Evolutionary conservation across 92 coral and sea anemone genomes (phyloP).

Genomic region (Ricordea florida): DNA sequence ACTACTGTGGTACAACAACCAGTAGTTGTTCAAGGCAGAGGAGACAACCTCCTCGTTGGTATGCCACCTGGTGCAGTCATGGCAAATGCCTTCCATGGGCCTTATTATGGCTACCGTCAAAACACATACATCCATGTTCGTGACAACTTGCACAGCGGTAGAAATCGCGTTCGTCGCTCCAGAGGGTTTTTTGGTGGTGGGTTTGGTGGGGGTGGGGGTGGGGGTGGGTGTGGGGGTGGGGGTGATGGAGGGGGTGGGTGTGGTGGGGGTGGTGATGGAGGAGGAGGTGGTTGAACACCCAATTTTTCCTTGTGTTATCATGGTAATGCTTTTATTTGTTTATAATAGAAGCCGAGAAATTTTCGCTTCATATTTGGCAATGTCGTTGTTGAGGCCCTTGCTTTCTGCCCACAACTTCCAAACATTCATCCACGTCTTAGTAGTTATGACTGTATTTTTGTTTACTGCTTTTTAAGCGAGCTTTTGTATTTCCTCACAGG

Average conservation of each 20-base stretch:
- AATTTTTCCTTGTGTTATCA: neutral
- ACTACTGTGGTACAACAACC: slow-evolving; percentile 75
- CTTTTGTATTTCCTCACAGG: too few species aligned
- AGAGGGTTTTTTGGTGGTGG: slow-evolving; percentile 67
- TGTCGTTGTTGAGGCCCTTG: too few species aligned
- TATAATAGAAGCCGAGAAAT: too few species aligned
- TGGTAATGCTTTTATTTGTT: too few species aligned
- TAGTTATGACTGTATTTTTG: too few species aligned
- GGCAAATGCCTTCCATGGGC: slow-evolving; percentile 91
- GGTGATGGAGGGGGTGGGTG: slow-evolving; percentile 62
- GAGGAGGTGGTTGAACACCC: neutral
- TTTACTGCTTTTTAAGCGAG: too few species aligned
- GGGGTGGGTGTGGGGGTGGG: slow-evolving; percentile 58
- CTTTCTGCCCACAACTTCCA: too few species aligned
- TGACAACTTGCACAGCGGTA: slow-evolving; percentile 68
- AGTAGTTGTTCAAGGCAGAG: slow-evolving; percentile 82
- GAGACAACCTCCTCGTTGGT: slow-evolving; percentile 86
- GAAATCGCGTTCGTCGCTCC: slow-evolving; percentile 66
- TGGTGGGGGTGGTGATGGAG: slow-evolving; percentile 52
- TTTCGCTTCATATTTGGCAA: too few species aligned
- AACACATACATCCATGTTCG: slow-evolving; percentile 67
- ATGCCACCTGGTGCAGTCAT: slow-evolving; percentile 98
- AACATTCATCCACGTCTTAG: too few species aligned
- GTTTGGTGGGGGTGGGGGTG: slow-evolving; percentile 55
- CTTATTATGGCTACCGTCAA: slow-evolving; percentile 59